Percentiles rank a stretch among this genome's conserved stretches.
These are phyloP conservation scores for Agrilus biguttatus DNA, from an alignment of 2,888 invertebrate genomes.

Conservation along the genomic window DNA sequence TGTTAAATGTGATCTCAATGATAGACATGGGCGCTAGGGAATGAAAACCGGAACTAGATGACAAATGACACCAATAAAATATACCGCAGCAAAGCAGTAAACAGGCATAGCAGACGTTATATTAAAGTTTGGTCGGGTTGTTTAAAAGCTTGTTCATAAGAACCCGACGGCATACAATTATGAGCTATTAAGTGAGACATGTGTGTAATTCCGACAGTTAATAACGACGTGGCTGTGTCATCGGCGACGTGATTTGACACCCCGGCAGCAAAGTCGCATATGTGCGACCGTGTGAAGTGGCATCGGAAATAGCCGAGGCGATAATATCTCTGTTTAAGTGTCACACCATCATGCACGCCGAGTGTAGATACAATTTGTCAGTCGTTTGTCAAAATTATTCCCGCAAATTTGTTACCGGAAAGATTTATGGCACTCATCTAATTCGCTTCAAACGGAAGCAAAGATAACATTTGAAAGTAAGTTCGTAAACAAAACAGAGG, in stretches of 20 bases:
- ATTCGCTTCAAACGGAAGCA: too few species aligned
- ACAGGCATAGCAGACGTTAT: too few species aligned
- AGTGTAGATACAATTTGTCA: background rate
- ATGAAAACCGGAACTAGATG: too few species aligned
- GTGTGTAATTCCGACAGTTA: conserved; percentile 5
- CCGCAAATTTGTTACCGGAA: conserved; percentile 1
- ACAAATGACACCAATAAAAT: too few species aligned
- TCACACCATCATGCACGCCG: background rate
- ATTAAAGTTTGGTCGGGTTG: too few species aligned
- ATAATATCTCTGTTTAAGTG: conserved; percentile 1
- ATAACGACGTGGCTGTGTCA: conserved; percentile 16
- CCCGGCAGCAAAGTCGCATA: conserved; percentile 16
- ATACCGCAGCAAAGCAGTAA: too few species aligned
- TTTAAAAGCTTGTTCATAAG: too few species aligned
- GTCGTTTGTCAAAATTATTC: conserved; percentile 1
- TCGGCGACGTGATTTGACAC: conserved; percentile 18
- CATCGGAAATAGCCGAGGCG: conserved; percentile 21
- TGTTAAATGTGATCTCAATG: too few species aligned
- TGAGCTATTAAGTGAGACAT: conserved; percentile 9
- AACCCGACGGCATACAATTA: conserved; percentile 5
- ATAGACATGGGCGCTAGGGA: too few species aligned
- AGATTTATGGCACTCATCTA: too few species aligned
- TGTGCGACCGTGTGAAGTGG: conserved; percentile 21
- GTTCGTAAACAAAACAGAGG: too few species aligned
- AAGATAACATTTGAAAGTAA: too few species aligned